Evolutionary conservation across 2,797 vertebrate species (phyloP), one percentile per base, ranked within the genome.

Genomic region (Chelidonichthys spinosus): DNA sequence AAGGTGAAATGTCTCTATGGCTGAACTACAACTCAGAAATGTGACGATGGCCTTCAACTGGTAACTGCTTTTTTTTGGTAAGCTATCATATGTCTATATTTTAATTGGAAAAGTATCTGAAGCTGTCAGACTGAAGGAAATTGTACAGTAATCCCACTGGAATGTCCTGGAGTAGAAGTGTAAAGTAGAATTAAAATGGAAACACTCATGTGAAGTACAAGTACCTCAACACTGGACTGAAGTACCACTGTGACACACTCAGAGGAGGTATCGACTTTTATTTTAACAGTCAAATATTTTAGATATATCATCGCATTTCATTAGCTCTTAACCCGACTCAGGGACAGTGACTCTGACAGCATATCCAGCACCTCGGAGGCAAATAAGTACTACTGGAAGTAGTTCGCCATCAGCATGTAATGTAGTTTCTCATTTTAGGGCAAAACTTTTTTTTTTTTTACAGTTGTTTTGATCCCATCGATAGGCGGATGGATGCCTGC

Each of bases 401-500:
- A 25, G 32, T 64, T 56, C 7, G 35, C 42, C 53, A 13, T 63
- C 43, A 76, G 36, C 40, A 36, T 14, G 32, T 25, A 54, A 35
- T 63, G 84, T 74, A 79, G 17, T 60, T 73, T 69, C 55, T 47
- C 33, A 74, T 77, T 81, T 56, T 47, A 70, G 25, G 69, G 43
- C 4, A 69, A 56, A 78, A 6, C 46, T 64, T 39, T 10, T 58
- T 25, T 58, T 25, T 25, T 25, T 25, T 47, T 63, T 58, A 36
- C 33, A 71, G 55, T 72, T 63, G 47, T 64, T 69, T 56, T 64
- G 68, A 63, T 78, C 66, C 55, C 40, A 74, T 78, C 74, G 42
- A 72, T 69, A 76, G 61, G 72, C 25, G 53, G 47, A 54, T 61
- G 50, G 43, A 63, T 85, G 68, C 80, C 78, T 82, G 80, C 76